Percentiles rank a stretch among this genome's conserved stretches.
Conservation (phyloP, 2,797 vertebrate species). For the Lateolabrax maculatus region DNA sequence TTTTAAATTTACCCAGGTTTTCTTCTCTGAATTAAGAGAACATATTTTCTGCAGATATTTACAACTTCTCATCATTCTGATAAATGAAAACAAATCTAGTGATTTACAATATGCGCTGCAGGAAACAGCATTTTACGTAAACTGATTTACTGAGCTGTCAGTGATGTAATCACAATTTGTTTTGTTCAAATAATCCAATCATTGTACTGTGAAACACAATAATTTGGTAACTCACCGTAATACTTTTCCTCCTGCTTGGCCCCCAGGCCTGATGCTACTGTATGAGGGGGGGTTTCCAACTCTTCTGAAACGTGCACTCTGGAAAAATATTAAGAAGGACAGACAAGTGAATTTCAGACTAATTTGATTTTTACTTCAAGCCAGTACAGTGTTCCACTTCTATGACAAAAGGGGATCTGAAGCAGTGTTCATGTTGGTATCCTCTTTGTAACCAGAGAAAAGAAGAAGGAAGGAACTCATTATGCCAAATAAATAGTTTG, state of each 20-base stretch:
- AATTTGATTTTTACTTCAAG: background rate
- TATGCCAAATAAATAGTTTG: background rate
- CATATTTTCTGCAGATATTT: conserved; percentile 4
- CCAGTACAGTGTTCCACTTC: background rate
- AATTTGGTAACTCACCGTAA: conserved; percentile 51
- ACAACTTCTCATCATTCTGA: conserved; percentile 2
- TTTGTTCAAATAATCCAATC: conserved; percentile 16
- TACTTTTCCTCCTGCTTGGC: conserved; percentile 37
- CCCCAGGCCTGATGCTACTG: conserved; percentile 50
- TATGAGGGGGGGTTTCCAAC: conserved; percentile 25
- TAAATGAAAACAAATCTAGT: background rate
- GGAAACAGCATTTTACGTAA: background rate
- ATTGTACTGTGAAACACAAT: background rate
- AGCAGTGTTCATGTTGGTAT: background rate
- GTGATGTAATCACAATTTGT: conserved; percentile 14
- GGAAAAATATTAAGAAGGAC: conserved; percentile 4
- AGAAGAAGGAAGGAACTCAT: background rate
- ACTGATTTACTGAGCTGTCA: background rate
- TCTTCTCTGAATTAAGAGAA: background rate
- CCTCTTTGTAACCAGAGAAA: background rate
- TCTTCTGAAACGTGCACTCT: conserved; percentile 52
- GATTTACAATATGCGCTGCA: background rate
- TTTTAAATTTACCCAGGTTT: background rate
- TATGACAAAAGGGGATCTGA: background rate
- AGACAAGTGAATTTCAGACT: conserved; percentile 12